Evolutionary conservation across 1,140 invertebrate genomes (phyloP), one percentile per base, ranked within the genome.

Genomic region (Chymomyza costata): DNA sequence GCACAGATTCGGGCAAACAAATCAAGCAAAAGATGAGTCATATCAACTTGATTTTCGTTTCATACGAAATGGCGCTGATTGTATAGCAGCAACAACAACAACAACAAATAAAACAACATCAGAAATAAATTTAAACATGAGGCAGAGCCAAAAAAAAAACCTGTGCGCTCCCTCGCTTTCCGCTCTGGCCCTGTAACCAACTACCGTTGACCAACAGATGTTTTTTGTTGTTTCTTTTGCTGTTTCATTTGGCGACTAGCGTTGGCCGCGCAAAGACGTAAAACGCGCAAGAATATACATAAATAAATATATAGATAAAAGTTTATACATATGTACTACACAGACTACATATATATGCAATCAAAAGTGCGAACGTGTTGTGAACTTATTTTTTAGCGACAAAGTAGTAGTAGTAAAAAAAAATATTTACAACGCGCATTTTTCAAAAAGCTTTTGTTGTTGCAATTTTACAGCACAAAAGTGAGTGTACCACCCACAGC

Each of bases 1-100:
- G n/a, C 38, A 32, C 25, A 28, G 35, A 32, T 34, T 39, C 45
- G 38, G 15, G n/a, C 30, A 14, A 30, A 21, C 13, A n/a, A n/a
- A n/a, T n/a, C n/a, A n/a, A 56, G 47, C 28, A 18, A 47, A 49
- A 38, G 51, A 67, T 67, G 65, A 67, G 47, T 67, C 65, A 67
- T 59, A 52, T 45, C 61, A 58, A 63, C 53, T 63, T 53, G 50
- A 58, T 55, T 59, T 67, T 67, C 55, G 60, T 51, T 71, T 71
- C 67, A 49, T 64, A 57, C 38, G 64, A 71, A 70, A 57, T 41
- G 39, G 38, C 54, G 64, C 49, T 71, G 64, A 71, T 46, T 70
- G 50, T 63, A 32, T 44, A 55, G 43, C 57, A 54, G 11, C 38
- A 57, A 37, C 10, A 48, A 48, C 21, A 50, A 44, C 28, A 58